phyloP scores from a whole-genome alignment of 2,797 vertebrate genomes.

The Molossus alvarezi region DNA sequence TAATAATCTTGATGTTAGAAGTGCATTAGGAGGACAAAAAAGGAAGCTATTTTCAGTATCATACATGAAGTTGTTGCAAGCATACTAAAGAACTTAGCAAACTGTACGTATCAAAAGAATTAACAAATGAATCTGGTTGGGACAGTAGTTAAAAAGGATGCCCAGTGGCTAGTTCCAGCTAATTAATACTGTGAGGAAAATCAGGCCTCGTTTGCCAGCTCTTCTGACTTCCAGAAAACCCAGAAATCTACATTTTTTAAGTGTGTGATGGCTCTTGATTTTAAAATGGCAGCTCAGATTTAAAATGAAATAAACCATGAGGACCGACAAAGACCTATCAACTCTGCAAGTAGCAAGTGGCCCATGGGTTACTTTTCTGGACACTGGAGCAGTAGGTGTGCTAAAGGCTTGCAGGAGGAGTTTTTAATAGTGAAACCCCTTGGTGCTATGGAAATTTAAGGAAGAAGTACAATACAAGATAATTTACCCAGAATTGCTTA shows the following conservation, averaged over 20 bases:
- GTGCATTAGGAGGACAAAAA: constrained; percentile 18
- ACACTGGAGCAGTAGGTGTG: neutral
- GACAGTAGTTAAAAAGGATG: neutral
- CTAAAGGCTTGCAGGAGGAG: neutral
- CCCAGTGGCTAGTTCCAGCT: neutral
- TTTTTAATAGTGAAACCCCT: constrained; percentile 18
- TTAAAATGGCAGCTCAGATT: constrained; percentile 37
- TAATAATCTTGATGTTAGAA: neutral
- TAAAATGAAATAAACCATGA: neutral
- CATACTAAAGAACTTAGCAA: constrained; percentile 35
- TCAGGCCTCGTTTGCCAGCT: neutral
- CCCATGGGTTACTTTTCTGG: neutral
- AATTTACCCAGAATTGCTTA: constrained; percentile 52
- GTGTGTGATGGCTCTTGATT: neutral
- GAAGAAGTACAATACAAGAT: neutral
- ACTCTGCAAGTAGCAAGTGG: neutral
- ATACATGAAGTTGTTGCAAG: neutral
- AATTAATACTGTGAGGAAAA: neutral
- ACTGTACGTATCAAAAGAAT: neutral
- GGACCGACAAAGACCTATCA: neutral
- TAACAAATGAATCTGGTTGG: neutral
- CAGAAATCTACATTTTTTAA: neutral
- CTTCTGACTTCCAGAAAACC: neutral
- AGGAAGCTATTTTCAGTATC: neutral
- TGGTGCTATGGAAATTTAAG: neutral